Base-by-base conservation (phyloP, 2,113 vertebrate genomes). In the Micronisus gabar region DNA sequence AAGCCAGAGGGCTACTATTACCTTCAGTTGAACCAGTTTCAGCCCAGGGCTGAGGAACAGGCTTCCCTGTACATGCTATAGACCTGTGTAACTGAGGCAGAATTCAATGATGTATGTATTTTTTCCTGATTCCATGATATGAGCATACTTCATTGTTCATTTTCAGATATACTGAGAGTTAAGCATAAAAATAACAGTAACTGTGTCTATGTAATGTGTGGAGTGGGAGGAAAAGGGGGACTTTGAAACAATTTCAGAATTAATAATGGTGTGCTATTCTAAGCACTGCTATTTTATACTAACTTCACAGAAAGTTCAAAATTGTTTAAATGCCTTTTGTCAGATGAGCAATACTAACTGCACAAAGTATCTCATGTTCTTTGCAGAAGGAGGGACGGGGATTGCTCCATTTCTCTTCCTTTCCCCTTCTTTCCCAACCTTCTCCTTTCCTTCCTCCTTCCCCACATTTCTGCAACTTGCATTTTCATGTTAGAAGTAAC, bases 141-240 rank as follows among this genome's bases (percentile, higher is more conserved):
- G n/a, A 80, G 34, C n/a, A 73, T 70, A 50, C 20, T 88, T 50
- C 53, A 56, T 73, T 93, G 62, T 66, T 95, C 94, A 55, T 86
- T 76, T 70, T 87, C 45, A 63, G 41, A 91, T 41, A 62, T 30
- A 62, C 61, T 75, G 48, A 58, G 62, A 95, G 53, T 58, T 95
- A 82, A 86, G 87, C 70, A 91, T 45, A 94, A 95, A 97, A 97
- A 93, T 91, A 95, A 93, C 70, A 90, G 91, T 75, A 81, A 55
- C 78, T 45, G 10, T 95, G 58, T 90, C 89, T 91, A 15, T 80
- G 48, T 87, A 79, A 93, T 19, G 5, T 66, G 53, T 83, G 30
- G 92, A 94, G 59, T 90, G 50, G 85, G 93, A 94, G 93, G 93
- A 52, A 75, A 95, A 82, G 34, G 48, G 15, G 34, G n/a, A 90